These are phyloP conservation scores for Macrobrachium rosenbergii DNA, from an alignment of 1,140 invertebrate genomes.

Conservation along the genomic window DNA sequence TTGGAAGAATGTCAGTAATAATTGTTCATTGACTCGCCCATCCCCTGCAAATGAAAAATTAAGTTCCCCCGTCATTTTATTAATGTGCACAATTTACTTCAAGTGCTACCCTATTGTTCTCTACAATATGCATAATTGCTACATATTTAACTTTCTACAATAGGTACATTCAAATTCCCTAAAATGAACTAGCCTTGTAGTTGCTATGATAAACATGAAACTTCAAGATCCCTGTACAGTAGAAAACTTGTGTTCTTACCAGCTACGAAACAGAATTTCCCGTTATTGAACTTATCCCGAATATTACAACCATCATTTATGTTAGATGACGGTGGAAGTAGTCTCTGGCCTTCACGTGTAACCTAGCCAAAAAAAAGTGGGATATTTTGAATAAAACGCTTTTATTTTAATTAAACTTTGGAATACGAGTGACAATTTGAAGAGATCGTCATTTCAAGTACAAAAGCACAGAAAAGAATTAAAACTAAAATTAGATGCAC, in stretches of 20 bases:
- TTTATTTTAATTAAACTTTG: background rate
- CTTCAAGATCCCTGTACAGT: too few species aligned
- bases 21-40: slow-evolving; percentile 87
- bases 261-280: slow-evolving; percentile 33
- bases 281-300: background rate
- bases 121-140: too few species aligned
- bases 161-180: too few species aligned
- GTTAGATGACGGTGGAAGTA: slow-evolving; percentile 8
- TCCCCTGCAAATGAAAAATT: slow-evolving; percentile 77
- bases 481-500: too few species aligned
- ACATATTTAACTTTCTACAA: too few species aligned
- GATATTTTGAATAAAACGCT: background rate
- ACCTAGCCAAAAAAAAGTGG: background rate
- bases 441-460: too few species aligned
- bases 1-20: slow-evolving; percentile 69
- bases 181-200: too few species aligned
- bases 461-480: too few species aligned
- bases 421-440: too few species aligned
- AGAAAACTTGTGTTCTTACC: slow-evolving; percentile 24
- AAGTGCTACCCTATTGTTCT: too few species aligned
- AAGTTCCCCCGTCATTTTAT: background rate
- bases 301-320: slow-evolving; percentile 24
- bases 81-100: too few species aligned
- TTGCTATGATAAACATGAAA: too few species aligned
- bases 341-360: slow-evolving; percentile 4